Evolutionary conservation across 2,797 vertebrate genomes (phyloP).

Genomic region (Coranthus polyacanthus): DNA sequence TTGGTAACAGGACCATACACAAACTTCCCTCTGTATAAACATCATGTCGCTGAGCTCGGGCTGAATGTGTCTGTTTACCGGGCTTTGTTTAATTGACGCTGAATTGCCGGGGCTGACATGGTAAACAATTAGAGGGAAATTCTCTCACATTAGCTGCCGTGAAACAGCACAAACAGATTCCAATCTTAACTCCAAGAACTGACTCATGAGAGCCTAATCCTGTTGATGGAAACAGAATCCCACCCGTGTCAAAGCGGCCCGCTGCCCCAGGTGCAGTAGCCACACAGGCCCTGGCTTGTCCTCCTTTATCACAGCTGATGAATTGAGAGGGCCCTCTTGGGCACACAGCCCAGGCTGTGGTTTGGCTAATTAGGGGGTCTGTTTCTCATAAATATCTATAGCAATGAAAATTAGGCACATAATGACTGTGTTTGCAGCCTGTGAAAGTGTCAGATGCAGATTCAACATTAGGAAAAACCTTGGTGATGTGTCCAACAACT

Average conservation of each 20-base stretch:
- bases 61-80: slow-evolving; percentile 76
- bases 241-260: slow-evolving; percentile 79
- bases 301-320: slow-evolving; percentile 74
- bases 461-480: slow-evolving; percentile 26
- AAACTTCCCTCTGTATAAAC: slow-evolving; percentile 68
- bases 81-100: slow-evolving; percentile 77
- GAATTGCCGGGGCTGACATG: slow-evolving; percentile 71
- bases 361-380: slow-evolving; percentile 80
- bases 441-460: slow-evolving; percentile 63
- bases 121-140: slow-evolving; percentile 81
- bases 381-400: slow-evolving; percentile 83
- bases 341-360: slow-evolving; percentile 77
- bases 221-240: slow-evolving; percentile 87
- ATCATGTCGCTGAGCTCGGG: slow-evolving; percentile 52
- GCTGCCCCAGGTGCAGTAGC: slow-evolving; percentile 82
- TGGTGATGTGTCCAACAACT: background rate
- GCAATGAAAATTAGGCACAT: slow-evolving; percentile 78
- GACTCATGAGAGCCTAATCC: slow-evolving; percentile 83
- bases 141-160: slow-evolving; percentile 76
- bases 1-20: slow-evolving; percentile 62
- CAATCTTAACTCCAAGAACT: slow-evolving; percentile 81
- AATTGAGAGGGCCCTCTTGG: slow-evolving; percentile 80
- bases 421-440: slow-evolving; percentile 64
- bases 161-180: slow-evolving; percentile 80
- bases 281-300: slow-evolving; percentile 79